Conservation (phyloP, 1,140 invertebrate genomes). For the Heliconius himera region DNA sequence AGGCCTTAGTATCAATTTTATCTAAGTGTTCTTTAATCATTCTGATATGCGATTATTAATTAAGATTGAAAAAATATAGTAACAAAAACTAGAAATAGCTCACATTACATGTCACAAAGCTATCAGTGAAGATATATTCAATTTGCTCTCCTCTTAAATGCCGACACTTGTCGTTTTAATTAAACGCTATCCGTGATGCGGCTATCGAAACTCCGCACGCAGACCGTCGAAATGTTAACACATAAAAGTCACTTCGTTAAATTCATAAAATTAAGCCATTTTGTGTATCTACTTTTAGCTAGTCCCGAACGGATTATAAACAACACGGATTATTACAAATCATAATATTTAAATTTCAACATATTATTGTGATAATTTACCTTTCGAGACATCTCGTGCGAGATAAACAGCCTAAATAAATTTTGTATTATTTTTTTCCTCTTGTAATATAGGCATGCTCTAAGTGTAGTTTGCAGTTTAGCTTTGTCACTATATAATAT, state of each 20-base stretch:
- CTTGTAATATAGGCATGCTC: background rate
- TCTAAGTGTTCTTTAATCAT: too few relatives aligned
- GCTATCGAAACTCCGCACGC: constrained; percentile 11
- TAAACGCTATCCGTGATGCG: constrained; percentile 17
- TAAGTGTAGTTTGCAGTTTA: background rate
- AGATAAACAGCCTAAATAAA: background rate
- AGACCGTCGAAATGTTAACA: constrained; percentile 2
- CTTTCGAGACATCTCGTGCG: background rate
- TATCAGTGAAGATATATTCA: constrained; percentile 11
- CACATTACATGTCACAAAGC: background rate
- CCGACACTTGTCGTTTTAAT: constrained; percentile 23
- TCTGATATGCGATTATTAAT: too few relatives aligned
- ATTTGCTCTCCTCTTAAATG: constrained; percentile 1
- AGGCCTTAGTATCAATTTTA: too few relatives aligned
- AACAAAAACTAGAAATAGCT: background rate
- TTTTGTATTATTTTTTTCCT: background rate
- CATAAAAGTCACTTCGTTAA: background rate
- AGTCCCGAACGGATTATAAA: background rate
- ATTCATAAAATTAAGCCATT: constrained; percentile 11
- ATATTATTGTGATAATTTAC: background rate
- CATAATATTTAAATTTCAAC: constrained; percentile 3
- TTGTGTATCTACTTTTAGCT: background rate
- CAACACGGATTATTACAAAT: background rate
- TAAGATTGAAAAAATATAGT: too few relatives aligned
- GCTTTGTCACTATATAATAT: background rate